A percentile compares a stretch with the other conserved stretches of the same genome.
These are phyloP conservation scores for Campoletis sonorensis DNA, from an alignment of 1,140 invertebrate species.

Conservation along the genomic window DNA sequence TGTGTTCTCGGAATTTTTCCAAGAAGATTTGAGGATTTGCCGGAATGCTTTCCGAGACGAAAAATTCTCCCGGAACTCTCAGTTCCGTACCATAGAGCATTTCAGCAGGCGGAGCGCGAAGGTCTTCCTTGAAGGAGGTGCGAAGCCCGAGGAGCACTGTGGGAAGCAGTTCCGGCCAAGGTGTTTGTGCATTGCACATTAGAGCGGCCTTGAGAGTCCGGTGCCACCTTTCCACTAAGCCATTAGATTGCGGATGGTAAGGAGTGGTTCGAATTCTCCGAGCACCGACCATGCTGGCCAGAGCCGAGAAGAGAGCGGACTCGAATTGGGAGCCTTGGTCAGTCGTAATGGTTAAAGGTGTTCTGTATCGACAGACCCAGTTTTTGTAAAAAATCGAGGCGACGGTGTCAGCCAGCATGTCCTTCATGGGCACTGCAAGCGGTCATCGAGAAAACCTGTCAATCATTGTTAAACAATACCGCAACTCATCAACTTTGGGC, in stretches of 20 bases:
- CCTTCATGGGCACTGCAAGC: conserved; percentile 66
- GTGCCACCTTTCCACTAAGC: conserved; percentile 53
- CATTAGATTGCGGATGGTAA: conserved; percentile 61
- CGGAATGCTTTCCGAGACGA: conserved; percentile 48
- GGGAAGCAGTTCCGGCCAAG: conserved; percentile 68
- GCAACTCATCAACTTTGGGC: conserved; percentile 53
- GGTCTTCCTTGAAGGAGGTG: conserved; percentile 63
- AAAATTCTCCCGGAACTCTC: conserved; percentile 61
- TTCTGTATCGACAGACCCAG: conserved; percentile 60
- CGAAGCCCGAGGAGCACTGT: conserved; percentile 70
- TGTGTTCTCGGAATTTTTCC: conserved; percentile 46
- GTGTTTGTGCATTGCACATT: conserved; percentile 48
- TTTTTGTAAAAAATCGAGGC: conserved; percentile 60
- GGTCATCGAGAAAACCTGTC: conserved; percentile 72
- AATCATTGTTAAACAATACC: conserved; percentile 71
- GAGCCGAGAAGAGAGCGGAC: conserved; percentile 29
- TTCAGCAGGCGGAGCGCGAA: conserved; percentile 65
- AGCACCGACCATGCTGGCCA: conserved; percentile 55
- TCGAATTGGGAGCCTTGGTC: conserved; percentile 47
- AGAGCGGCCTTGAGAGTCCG: conserved; percentile 51
- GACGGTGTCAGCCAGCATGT: conserved; percentile 63
- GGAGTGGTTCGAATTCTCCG: conserved; percentile 56
- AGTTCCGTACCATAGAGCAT: conserved; percentile 66
- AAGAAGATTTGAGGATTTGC: conserved; percentile 47
- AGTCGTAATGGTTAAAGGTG: conserved; percentile 48